Evolutionary conservation across 37 sponge, comb jelly and placozoan species (phyloP).

Genomic region (Beroe ovata): DNA sequence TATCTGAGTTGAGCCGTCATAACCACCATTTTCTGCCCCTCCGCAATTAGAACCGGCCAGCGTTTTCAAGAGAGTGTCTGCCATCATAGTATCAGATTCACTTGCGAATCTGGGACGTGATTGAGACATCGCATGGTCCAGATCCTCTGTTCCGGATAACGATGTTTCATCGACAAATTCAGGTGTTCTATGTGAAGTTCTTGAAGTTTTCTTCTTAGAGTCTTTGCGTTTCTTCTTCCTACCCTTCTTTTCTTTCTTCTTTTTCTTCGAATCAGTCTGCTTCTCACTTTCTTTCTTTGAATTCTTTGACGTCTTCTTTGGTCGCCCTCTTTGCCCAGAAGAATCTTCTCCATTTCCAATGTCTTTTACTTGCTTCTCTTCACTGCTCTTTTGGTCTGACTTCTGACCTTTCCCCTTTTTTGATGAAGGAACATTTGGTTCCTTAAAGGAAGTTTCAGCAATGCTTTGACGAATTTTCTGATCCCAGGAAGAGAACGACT

Average conservation of each 20-base stretch:
- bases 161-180: conserved; percentile 19
- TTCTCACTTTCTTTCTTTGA: not conserved
- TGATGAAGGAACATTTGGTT: not conserved
- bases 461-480: conserved; percentile 47
- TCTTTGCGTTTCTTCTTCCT: conserved; percentile 4
- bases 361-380: not conserved
- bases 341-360: no score
- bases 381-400: not conserved
- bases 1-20: not conserved
- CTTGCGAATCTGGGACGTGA: not conserved
- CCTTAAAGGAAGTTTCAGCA: conserved; percentile 25
- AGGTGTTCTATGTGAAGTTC: not conserved
- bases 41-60: not conserved
- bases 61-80: conserved; percentile 16
- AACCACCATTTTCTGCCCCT: not conserved
- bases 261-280: not conserved
- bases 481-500: conserved; percentile 28
- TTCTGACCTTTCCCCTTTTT: not conserved
- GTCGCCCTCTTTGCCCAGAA: no score
- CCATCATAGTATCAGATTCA: conserved; percentile 36
- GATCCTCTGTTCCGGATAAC: not conserved
- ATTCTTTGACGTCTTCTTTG: not conserved
- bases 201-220: not conserved
- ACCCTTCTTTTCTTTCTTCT: not conserved
- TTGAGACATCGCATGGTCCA: not conserved